Percentiles rank a stretch among this genome's conserved stretches.
phyloP scores from a whole-genome alignment of 2,113 vertebrate genomes.

The Trichechus manatus region DNA sequence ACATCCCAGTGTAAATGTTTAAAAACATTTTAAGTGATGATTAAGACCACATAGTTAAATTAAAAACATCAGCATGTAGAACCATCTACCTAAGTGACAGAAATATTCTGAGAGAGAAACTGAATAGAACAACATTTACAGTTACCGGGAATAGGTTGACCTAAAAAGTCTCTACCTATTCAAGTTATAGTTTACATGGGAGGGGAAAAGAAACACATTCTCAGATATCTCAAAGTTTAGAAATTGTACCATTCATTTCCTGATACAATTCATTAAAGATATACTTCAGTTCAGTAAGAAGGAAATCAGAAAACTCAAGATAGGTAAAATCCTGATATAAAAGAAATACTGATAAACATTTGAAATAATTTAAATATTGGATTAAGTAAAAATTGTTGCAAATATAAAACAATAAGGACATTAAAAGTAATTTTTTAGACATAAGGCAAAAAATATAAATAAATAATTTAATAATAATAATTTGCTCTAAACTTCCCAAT shows the following conservation, averaged over 20 bases:
- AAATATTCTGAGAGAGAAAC: not conserved
- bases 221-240: not conserved
- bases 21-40: constrained; percentile 47
- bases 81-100: not conserved
- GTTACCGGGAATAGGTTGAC: not conserved
- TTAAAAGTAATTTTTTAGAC: not conserved
- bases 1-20: not conserved
- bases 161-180: not conserved
- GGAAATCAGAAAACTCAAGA: not conserved
- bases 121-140: not conserved
- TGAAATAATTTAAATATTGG: constrained; percentile 37
- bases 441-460: constrained; percentile 26
- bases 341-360: constrained; percentile 38
- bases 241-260: not conserved
- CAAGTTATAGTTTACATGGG: constrained; percentile 14
- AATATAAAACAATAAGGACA: constrained; percentile 21
- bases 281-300: not conserved
- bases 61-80: constrained; percentile 12
- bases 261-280: constrained; percentile 19
- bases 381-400: constrained; percentile 23
- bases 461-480: constrained; percentile 38
- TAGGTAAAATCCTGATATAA: constrained; percentile 11
- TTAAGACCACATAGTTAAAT: constrained; percentile 21
- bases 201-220: constrained; percentile 44
- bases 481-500: not conserved